Evolutionary conservation across 2,797 vertebrate species (phyloP).

Genomic region (Malacoctenus gilli): DNA sequence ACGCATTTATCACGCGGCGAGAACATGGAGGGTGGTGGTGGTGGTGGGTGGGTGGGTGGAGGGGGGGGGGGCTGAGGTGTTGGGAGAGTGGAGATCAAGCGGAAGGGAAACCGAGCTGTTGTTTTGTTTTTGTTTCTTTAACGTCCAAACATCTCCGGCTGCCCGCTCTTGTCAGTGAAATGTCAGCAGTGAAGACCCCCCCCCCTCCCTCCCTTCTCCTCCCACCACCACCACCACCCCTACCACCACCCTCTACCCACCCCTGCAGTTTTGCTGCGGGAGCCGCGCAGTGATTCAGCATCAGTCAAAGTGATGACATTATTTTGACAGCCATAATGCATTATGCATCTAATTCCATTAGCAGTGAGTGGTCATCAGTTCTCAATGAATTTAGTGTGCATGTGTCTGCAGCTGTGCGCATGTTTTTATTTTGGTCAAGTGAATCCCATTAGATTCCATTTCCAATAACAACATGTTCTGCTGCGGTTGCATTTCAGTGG

Average conservation of each 20-base stretch:
- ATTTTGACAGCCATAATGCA: slow-evolving; percentile 53
- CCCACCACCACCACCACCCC: too few relatives aligned
- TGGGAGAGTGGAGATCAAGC: slow-evolving; percentile 30
- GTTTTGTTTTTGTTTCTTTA: slow-evolving; percentile 36
- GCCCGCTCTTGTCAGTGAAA: slow-evolving; percentile 32
- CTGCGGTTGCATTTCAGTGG: slow-evolving; percentile 64
- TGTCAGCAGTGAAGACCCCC: slow-evolving; percentile 18
- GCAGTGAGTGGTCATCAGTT: slow-evolving; percentile 54
- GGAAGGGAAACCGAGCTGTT: slow-evolving; percentile 42
- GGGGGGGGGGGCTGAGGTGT: slow-evolving; percentile 16
- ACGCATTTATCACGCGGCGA: slow-evolving; percentile 72
- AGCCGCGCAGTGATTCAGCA: slow-evolving; percentile 30
- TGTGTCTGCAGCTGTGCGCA: slow-evolving; percentile 1
- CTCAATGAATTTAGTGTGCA: slow-evolving; percentile 44
- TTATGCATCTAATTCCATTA: slow-evolving; percentile 63
- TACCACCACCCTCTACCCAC: too few relatives aligned
- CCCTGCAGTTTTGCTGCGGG: slow-evolving; percentile 26
- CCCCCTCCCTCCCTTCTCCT: too few relatives aligned
- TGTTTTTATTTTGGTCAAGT: slow-evolving; percentile 63
- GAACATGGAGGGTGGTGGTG: slow-evolving; percentile 31
- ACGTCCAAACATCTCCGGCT: slow-evolving; percentile 41
- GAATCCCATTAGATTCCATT: slow-evolving; percentile 70
- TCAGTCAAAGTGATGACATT: slow-evolving; percentile 47
- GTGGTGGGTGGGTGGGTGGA: slow-evolving; percentile 20
- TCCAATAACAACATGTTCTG: slow-evolving; percentile 65